These are phyloP conservation scores for Tragelaphus eurycerus DNA, from an alignment of 2,797 vertebrate species.

Conservation along the genomic window DNA sequence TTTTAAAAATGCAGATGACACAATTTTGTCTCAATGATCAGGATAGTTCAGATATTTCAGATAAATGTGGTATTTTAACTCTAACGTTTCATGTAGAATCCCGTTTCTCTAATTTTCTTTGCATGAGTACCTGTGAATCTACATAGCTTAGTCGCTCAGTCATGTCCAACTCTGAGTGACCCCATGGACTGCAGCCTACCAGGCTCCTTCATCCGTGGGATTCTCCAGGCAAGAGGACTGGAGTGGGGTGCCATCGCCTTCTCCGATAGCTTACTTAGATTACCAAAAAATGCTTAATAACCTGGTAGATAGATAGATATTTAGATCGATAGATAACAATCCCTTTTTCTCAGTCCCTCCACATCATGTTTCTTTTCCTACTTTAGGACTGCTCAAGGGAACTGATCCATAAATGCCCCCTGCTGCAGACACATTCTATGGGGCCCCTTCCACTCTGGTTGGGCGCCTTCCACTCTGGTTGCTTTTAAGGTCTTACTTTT, in stretches of 20 bases:
- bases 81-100: not conserved
- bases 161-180: no score
- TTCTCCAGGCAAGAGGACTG: no score
- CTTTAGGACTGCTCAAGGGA: not conserved
- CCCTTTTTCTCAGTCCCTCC: not conserved
- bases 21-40: not conserved
- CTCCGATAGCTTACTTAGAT: not conserved
- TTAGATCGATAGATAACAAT: not conserved
- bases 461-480: not conserved
- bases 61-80: not conserved
- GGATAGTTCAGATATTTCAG: not conserved
- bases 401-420: not conserved
- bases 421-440: not conserved
- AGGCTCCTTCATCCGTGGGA: no score
- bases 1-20: conserved; percentile 6
- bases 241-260: no score
- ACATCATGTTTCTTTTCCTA: not conserved
- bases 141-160: not conserved
- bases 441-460: not conserved
- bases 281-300: not conserved
- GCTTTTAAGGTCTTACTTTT: not conserved
- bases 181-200: no score
- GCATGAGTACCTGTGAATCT: not conserved
- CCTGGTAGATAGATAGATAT: not conserved
- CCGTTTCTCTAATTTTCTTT: not conserved